Conservation (phyloP, 2,888 invertebrate genomes). For the Halictus ligatus region DNA sequence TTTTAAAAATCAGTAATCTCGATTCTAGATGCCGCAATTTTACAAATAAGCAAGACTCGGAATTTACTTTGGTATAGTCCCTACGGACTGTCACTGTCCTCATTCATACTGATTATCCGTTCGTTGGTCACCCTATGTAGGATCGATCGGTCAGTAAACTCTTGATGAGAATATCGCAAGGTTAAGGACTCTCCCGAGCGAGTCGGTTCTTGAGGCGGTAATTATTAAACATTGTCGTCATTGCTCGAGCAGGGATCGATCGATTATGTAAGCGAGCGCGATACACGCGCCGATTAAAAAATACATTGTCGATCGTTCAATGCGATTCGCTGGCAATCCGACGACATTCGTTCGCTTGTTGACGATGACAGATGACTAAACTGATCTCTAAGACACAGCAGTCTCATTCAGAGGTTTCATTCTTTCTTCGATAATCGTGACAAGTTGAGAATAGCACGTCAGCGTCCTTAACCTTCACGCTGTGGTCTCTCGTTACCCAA, state of each 20-base stretch:
- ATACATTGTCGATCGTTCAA: background rate
- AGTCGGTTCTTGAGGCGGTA: slow-evolving; percentile 17
- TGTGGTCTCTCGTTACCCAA: no score
- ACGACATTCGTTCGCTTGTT: background rate
- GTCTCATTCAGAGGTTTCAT: background rate
- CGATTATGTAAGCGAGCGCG: slow-evolving; percentile 38
- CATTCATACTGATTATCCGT: background rate
- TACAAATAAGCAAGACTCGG: background rate
- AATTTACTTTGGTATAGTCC: background rate
- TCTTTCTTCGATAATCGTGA: background rate
- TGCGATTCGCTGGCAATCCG: background rate
- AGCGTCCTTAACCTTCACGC: background rate
- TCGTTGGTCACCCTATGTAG: background rate
- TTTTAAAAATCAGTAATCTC: background rate
- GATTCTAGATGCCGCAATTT: background rate
- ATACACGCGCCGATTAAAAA: background rate
- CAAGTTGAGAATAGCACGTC: background rate
- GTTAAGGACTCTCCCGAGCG: slow-evolving; percentile 51
- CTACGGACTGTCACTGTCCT: background rate
- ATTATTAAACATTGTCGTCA: slow-evolving; percentile 44
- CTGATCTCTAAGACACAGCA: background rate
- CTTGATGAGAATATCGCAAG: slow-evolving; percentile 56
- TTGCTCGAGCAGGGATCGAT: slow-evolving; percentile 20
- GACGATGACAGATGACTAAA: background rate
- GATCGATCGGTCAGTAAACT: slow-evolving; percentile 58